Conservation (phyloP, 2,797 vertebrate species). For the Brotogeris chrysoptera region DNA sequence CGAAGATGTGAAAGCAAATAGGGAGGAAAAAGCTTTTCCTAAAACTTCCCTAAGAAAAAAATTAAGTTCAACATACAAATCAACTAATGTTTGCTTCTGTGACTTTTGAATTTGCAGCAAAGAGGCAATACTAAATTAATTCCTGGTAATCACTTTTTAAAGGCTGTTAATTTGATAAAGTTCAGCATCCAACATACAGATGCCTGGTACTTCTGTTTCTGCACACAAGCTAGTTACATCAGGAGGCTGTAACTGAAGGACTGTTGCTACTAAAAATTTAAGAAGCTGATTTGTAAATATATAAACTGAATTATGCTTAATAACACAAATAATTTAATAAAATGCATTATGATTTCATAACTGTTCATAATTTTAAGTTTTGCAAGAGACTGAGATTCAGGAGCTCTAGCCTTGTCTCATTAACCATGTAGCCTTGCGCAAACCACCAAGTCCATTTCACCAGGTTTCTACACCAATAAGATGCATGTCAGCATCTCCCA, state of each 20-base stretch:
- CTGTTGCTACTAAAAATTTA: neutral
- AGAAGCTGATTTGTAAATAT: neutral
- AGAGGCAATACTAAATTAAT: neutral
- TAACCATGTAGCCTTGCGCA: neutral
- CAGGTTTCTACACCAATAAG: neutral
- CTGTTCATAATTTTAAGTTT: neutral
- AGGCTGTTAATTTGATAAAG: neutral
- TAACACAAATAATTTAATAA: neutral
- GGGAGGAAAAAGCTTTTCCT: conserved; percentile 1
- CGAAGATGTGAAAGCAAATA: conserved; percentile 22
- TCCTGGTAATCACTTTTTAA: neutral
- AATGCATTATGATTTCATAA: neutral
- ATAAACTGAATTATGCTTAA: neutral
- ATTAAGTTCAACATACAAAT: neutral
- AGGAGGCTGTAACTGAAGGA: neutral
- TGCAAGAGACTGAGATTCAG: neutral
- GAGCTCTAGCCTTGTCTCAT: neutral
- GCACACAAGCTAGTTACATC: neutral
- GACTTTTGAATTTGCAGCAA: neutral
- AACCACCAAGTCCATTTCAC: neutral
- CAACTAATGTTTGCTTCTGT: neutral
- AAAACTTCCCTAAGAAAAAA: conserved; percentile 7
- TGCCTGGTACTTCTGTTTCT: neutral
- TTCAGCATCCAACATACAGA: neutral
- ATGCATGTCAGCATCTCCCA: neutral